Evolutionary conservation across 2,113 vertebrate species (phyloP), one percentile per base, ranked within the genome.

Genomic region (Triplophysa tibetana): DNA sequence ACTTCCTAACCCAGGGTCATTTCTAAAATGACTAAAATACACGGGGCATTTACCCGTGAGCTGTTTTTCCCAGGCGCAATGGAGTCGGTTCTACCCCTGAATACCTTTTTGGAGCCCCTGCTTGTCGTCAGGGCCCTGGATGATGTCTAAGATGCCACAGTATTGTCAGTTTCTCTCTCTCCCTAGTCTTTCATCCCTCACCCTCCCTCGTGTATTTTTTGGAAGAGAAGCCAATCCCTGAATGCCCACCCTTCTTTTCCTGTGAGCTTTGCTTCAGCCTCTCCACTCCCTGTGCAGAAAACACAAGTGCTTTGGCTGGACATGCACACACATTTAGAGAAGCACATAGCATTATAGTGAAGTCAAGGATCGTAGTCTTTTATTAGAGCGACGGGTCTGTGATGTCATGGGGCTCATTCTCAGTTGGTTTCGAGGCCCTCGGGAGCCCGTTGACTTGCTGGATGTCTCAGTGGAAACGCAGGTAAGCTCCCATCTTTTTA

Each of bases 231-330:
- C 62, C 62, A 65, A 77, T 19, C 74, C 24, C 24, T 77, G 45
- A 77, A 65, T 52, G 45, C 74, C 74, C 74, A 52, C 74, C 74
- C 74, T 77, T 77, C 74, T 65, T 65, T 77, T 77, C 74, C 62
- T 77, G 74, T 54, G 45, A 65, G 61, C 26, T 77, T 12, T 65
- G 61, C 74, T 76, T 54, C 62, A 76, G 43, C 74, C 74, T 76
- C 74, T 76, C 74, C 61, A 29, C 43, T 76, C 45, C 10, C 43
- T 75, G 45, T 38, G 19, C 60, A 75, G 73, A 64, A 60, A 63
- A n/a, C 74, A 65, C 74, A 65, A 77, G 43, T n/a, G 74, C 61
- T 77, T 65, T 45, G 45, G 43, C 65, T 38, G 45, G 61, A 77
- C 74, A 65, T 65, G 23, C 74, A 65, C 61, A 48, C 24, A 60